Conservation (phyloP, 2,888 invertebrate species). For the Drosophila cyrtoloma region DNA sequence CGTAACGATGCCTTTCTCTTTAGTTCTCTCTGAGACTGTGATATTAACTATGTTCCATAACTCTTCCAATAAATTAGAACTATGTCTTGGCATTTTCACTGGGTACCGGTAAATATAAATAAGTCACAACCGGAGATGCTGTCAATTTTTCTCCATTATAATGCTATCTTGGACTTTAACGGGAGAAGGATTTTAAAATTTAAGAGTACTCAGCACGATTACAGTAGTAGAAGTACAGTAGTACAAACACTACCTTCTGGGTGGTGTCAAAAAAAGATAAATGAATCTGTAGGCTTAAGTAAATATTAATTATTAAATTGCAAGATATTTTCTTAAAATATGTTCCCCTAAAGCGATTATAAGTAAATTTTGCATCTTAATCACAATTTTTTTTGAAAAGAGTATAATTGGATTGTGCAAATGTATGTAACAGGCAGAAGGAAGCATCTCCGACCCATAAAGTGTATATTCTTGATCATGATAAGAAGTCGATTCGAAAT, state of each 20-base stretch:
- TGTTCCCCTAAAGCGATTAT: neutral
- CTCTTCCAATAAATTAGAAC: neutral
- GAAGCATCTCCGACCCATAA: neutral
- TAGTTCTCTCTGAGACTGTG: neutral
- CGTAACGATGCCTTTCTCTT: neutral
- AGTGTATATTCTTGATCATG: neutral
- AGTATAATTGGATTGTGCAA: neutral
- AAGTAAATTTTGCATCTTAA: neutral
- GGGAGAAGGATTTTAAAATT: too few relatives aligned
- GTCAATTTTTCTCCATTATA: neutral
- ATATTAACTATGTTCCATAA: neutral
- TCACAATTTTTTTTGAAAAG: rapidly evolving
- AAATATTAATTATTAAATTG: too few relatives aligned
- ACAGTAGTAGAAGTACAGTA: too few relatives aligned
- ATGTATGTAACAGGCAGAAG: neutral
- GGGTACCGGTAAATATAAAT: neutral
- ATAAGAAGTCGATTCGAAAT: neutral
- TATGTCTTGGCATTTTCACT: neutral
- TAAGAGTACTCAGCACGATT: too few relatives aligned
- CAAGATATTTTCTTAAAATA: neutral
- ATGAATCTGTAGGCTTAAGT: too few relatives aligned
- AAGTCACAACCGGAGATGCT: neutral
- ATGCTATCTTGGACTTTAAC: neutral
- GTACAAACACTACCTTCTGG: too few relatives aligned
- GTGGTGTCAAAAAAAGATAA: too few relatives aligned